These are phyloP conservation scores for Acleris holmiana DNA, from an alignment of 2,888 invertebrate genomes.

Conservation along the genomic window DNA sequence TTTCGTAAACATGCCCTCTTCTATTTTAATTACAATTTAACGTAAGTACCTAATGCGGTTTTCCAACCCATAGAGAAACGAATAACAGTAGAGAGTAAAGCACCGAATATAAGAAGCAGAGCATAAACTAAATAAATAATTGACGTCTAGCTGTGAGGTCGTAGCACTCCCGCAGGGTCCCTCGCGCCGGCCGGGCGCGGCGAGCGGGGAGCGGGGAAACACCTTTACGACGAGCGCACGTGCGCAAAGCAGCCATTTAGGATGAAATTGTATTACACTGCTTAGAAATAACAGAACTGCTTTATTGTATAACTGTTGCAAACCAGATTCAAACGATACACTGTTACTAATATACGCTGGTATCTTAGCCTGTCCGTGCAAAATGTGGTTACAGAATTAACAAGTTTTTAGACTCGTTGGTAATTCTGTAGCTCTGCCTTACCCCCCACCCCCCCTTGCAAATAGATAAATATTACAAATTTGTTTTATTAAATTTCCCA, in stretches of 20 bases:
- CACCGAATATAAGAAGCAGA: neutral
- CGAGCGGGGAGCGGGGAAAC: constrained; percentile 42
- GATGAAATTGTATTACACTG: constrained; percentile 65
- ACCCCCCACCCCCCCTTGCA: too few relatives aligned
- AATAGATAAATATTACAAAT: neutral
- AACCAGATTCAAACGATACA: too few relatives aligned
- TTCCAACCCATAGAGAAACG: neutral
- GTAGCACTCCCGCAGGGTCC: constrained; percentile 36
- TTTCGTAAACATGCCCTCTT: too few relatives aligned
- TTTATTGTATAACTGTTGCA: constrained; percentile 8
- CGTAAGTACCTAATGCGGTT: neutral
- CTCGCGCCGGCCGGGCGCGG: constrained; percentile 28
- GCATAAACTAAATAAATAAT: constrained; percentile 2
- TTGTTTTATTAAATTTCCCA: neutral
- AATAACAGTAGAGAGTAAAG: neutral
- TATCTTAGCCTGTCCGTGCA: too few relatives aligned
- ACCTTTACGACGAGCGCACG: constrained; percentile 68
- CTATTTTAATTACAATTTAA: too few relatives aligned
- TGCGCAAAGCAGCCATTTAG: constrained; percentile 64
- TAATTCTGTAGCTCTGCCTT: too few relatives aligned
- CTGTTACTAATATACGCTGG: too few relatives aligned
- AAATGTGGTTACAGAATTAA: too few relatives aligned
- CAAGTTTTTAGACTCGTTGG: too few relatives aligned
- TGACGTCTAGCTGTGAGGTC: constrained; percentile 37
- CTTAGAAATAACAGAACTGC: constrained; percentile 16